phyloP scores from a whole-genome alignment of 2,113 vertebrate genomes.

The Rhinogobius similis region DNA sequence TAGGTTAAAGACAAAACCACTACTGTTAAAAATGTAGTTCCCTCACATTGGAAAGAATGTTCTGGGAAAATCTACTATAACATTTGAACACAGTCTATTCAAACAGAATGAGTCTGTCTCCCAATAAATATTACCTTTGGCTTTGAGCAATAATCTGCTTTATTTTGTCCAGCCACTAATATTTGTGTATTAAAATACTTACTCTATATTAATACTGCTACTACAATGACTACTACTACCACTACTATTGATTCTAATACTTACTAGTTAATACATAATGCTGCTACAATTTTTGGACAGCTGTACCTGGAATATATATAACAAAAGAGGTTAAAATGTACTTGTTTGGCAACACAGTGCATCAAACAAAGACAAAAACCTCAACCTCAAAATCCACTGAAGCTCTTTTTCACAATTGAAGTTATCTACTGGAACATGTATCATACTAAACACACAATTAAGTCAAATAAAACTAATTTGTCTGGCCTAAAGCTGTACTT shows the following conservation, averaged over 20 bases:
- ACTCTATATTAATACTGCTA: no score
- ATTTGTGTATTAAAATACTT: not conserved
- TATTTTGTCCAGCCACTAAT: not conserved
- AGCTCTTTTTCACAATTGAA: not conserved
- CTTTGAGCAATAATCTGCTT: not conserved
- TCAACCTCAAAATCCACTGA: not conserved
- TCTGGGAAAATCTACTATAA: constrained; percentile 18
- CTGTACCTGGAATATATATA: not conserved
- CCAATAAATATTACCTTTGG: not conserved
- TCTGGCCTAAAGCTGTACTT: constrained; percentile 28
- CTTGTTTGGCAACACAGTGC: not conserved
- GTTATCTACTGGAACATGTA: constrained; percentile 23
- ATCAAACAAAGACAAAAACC: not conserved
- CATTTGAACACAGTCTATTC: not conserved
- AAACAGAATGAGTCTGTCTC: not conserved
- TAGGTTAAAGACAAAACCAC: constrained; percentile 62
- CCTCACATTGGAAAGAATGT: constrained; percentile 35
- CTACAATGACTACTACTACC: no score
- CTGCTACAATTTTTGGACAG: not conserved
- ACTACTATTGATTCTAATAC: not conserved
- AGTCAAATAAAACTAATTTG: constrained; percentile 36
- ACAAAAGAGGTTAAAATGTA: not conserved
- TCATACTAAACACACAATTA: constrained; percentile 28
- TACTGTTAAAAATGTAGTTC: constrained; percentile 58
- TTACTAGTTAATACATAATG: no score